Conservation (phyloP, 2,888 invertebrate genomes). For the Anarsia innoxiella region DNA sequence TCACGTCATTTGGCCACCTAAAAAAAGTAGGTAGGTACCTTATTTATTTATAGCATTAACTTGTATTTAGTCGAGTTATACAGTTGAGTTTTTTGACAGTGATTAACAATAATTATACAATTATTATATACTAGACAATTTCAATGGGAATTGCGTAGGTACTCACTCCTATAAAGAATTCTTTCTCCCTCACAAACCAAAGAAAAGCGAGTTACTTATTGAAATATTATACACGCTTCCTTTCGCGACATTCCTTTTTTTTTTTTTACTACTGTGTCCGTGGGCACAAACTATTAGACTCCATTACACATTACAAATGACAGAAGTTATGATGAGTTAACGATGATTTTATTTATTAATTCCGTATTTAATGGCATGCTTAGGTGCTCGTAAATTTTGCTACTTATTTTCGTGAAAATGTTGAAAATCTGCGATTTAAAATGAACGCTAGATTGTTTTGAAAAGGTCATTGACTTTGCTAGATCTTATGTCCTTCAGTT, state of each 20-base stretch:
- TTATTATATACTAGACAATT: too few relatives aligned
- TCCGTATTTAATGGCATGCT: slow-evolving; percentile 4
- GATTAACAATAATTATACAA: too few relatives aligned
- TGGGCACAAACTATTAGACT: background rate
- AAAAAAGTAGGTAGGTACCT: too few relatives aligned
- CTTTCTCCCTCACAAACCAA: background rate
- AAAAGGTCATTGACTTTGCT: too few relatives aligned
- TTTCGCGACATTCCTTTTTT: background rate
- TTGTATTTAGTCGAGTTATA: too few relatives aligned
- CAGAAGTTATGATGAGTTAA: slow-evolving; percentile 1
- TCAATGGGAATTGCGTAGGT: too few relatives aligned
- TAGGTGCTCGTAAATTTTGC: background rate
- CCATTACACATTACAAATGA: slow-evolving; percentile 4
- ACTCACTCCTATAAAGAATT: too few relatives aligned
- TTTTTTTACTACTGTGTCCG: background rate
- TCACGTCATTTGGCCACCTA: too few relatives aligned
- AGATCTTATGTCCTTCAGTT: background rate
- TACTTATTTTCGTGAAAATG: background rate
- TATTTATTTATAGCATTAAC: too few relatives aligned
- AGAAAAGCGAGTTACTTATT: background rate
- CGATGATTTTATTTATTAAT: slow-evolving; percentile 2
- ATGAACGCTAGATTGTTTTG: too few relatives aligned
- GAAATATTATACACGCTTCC: background rate
- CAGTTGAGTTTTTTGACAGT: too few relatives aligned
- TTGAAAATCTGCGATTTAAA: background rate